These are phyloP conservation scores for roundworm (Caenorhabditis elegans) DNA, from an alignment of 1,140 invertebrate species.

Conservation along the genomic window WBcel235 BX284603.4:10157501-10158000, in stretches of 20 bases:
- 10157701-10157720: constrained; percentile 7
- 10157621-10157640: too few relatives aligned
- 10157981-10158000: too few relatives aligned
- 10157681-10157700: constrained; percentile 13
- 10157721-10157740: not conserved
- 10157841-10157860: not conserved
- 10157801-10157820: not conserved
- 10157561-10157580: too few relatives aligned
- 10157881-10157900: too few relatives aligned
- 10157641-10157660: constrained; percentile 16
- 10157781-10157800: not conserved
- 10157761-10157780: too few relatives aligned
- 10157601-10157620: too few relatives aligned
- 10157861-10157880: not conserved
- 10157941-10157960: too few relatives aligned
- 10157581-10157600: too few relatives aligned
- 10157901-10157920: too few relatives aligned
- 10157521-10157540: constrained; percentile 21
- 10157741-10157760: not conserved
- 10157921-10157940: too few relatives aligned
- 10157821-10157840: not conserved
- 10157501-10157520: not conserved
- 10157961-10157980: too few relatives aligned
- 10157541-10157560: constrained; percentile 1
- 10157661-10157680: not conserved